Percentiles rank a stretch among this genome's conserved stretches.
Evolutionary conservation across 2,113 vertebrate species (phyloP).

Genomic region (Lynx canadensis): DNA sequence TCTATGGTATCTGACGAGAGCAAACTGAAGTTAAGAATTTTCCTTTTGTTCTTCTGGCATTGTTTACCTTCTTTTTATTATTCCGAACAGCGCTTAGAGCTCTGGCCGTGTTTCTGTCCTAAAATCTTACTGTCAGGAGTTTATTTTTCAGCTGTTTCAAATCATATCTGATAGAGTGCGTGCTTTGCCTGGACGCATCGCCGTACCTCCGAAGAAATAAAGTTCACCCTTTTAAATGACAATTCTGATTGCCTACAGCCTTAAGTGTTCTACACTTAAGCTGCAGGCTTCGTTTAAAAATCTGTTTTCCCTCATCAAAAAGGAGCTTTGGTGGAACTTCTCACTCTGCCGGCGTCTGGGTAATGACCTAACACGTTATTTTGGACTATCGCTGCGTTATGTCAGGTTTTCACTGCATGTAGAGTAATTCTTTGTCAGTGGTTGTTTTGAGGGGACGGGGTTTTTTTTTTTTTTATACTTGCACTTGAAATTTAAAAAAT

Average conservation of each 20-base stretch:
- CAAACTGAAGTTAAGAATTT: slow-evolving; percentile 61
- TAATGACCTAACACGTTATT: not conserved
- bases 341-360: not conserved
- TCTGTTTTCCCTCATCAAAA: slow-evolving; percentile 22
- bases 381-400: not conserved
- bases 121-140: slow-evolving; percentile 8
- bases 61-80: slow-evolving; percentile 64
- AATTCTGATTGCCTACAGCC: slow-evolving; percentile 40
- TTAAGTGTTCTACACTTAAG: slow-evolving; percentile 31
- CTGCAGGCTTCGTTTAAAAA: slow-evolving; percentile 21
- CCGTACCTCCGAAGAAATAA: slow-evolving; percentile 49
- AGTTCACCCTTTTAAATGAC: slow-evolving; percentile 56
- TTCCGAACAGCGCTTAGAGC: slow-evolving; percentile 33
- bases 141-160: slow-evolving; percentile 67
- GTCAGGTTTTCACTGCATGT: not conserved
- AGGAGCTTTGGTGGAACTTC: not conserved
- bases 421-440: not conserved
- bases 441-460: slow-evolving; percentile 22
- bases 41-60: slow-evolving; percentile 39
- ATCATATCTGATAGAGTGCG: slow-evolving; percentile 47
- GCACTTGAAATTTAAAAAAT: slow-evolving; percentile 13
- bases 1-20: slow-evolving; percentile 61
- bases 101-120: slow-evolving; percentile 47
- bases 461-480: not conserved
- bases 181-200: not conserved